Percentiles rank a stretch among this genome's conserved stretches.
phyloP scores from a whole-genome alignment of 1,140 invertebrate genomes.

The Plectrocnemia conspersa region DNA sequence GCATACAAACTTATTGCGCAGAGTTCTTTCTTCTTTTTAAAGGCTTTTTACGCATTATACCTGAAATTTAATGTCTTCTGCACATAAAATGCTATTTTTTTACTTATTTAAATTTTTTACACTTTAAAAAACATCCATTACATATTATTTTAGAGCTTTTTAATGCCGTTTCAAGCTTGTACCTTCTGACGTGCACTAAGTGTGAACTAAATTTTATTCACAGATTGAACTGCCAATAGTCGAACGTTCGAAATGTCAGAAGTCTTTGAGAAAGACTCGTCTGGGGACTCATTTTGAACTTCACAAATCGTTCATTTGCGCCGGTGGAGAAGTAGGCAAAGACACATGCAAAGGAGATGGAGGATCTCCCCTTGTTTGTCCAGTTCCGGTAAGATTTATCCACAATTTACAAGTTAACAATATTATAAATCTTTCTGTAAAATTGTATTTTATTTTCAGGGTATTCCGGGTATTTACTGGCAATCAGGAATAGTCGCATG shows the following conservation, averaged over 20 bases:
- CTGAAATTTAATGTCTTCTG: no score
- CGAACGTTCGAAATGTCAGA: constrained; percentile 49
- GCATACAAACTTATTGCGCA: no score
- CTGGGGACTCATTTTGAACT: constrained; percentile 60
- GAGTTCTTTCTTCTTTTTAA: no score
- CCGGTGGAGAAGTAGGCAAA: constrained; percentile 61
- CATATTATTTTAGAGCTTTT: background rate
- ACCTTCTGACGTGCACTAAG: constrained; percentile 42
- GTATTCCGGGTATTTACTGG: constrained; percentile 42
- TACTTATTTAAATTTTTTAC: constrained; percentile 3
- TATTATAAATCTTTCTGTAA: background rate
- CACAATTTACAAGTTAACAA: no score
- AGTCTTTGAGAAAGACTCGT: constrained; percentile 53
- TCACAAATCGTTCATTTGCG: constrained; percentile 68
- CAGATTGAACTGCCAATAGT: constrained; percentile 55
- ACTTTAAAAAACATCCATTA: background rate
- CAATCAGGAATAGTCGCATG: constrained; percentile 56
- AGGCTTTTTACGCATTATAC: no score
- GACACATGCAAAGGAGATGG: constrained; percentile 58
- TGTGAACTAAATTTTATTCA: constrained; percentile 27
- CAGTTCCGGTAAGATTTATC: constrained; percentile 40
- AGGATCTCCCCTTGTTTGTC: constrained; percentile 67
- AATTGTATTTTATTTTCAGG: constrained; percentile 21
- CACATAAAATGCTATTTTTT: background rate
- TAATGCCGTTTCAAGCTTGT: background rate